Evolutionary conservation across 2,888 invertebrate genomes (phyloP), one percentile per base, ranked within the genome.

Genomic region (Syrista parreyssii): DNA sequence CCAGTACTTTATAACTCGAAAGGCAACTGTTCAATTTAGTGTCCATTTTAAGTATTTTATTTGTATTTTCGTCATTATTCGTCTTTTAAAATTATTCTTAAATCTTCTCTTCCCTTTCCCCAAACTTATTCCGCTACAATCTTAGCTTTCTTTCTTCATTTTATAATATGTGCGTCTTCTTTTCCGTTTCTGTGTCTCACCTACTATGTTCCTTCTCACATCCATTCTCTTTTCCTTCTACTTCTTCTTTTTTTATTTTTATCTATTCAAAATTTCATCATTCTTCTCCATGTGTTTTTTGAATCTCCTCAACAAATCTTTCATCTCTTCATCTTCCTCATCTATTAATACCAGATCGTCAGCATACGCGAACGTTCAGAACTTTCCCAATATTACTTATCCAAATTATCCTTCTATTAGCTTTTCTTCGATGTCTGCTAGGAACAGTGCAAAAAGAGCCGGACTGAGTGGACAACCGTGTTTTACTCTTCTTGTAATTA

Each of bases 131-230:
- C 74, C 23, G 79, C 55, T 4, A 74, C 73, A 34, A 35, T 68
- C 1, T 40, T 78, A 68, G 68, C 69, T 72, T 76, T 83, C 74
- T 79, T 75, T 32, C 31, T 76, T 23, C 73, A n/a, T 12, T 77
- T 40, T 12, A n/a, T 77, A 0, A 78, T 72, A 11, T 83, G 83
- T 12, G 71, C 75, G 6, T 33, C 40, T 12, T 73, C 68, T 0
- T 71, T 71, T 15, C 73, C 76, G 9, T 78, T 78, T 3, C 33
- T 72, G 12, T 79, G 76, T 68, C 80, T 82, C 11, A 82, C 80
- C 31, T 79, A 75, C 23, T 83, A 80, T 73, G 73, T 69, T n/a
- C 68, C 75, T 34, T 75, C 75, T 79, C 79, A 82, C 32, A 3
- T 73, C 79, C 79, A 81, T 12, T 76, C 71, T n/a, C 15, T 15